Conservation (phyloP, 2,888 invertebrate species). For the Hydropsyche betteni region DNA sequence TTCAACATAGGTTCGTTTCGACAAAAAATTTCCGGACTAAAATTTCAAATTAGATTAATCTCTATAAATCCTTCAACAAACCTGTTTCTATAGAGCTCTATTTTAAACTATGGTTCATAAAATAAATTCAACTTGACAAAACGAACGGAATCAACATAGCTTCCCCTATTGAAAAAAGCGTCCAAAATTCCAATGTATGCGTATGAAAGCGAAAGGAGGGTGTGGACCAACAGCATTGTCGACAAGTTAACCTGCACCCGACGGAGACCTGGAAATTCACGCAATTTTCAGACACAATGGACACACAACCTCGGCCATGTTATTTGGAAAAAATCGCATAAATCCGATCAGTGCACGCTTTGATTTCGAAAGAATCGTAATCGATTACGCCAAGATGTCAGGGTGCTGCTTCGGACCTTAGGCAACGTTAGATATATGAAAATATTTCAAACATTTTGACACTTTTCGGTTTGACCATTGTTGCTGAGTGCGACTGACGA, state of each 20-base stretch:
- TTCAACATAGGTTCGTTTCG: no score
- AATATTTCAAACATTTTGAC: slow-evolving; percentile 51
- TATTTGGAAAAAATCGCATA: slow-evolving; percentile 43
- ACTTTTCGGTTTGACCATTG: slow-evolving; percentile 47
- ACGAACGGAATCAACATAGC: no score
- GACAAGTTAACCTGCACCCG: slow-evolving; percentile 40
- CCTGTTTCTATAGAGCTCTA: no score
- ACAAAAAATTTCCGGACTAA: no score
- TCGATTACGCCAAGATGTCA: slow-evolving; percentile 44
- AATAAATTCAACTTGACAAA: no score
- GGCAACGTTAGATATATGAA: slow-evolving; percentile 44
- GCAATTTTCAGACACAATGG: slow-evolving; percentile 42
- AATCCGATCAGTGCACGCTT: slow-evolving; percentile 46
- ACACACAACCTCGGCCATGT: not conserved
- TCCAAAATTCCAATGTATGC: no score
- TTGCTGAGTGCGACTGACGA: not conserved
- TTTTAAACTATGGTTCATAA: no score
- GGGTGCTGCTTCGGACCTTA: slow-evolving; percentile 32
- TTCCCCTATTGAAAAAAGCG: not conserved
- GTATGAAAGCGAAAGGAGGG: slow-evolving; percentile 35
- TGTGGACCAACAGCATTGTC: slow-evolving; percentile 37
- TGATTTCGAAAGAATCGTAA: slow-evolving; percentile 45
- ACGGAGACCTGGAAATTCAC: slow-evolving; percentile 42
- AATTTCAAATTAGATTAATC: no score
- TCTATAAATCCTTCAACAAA: no score